These are phyloP conservation scores for Ophion slaviceki DNA, from an alignment of 2,888 invertebrate genomes.

Conservation along the genomic window DNA sequence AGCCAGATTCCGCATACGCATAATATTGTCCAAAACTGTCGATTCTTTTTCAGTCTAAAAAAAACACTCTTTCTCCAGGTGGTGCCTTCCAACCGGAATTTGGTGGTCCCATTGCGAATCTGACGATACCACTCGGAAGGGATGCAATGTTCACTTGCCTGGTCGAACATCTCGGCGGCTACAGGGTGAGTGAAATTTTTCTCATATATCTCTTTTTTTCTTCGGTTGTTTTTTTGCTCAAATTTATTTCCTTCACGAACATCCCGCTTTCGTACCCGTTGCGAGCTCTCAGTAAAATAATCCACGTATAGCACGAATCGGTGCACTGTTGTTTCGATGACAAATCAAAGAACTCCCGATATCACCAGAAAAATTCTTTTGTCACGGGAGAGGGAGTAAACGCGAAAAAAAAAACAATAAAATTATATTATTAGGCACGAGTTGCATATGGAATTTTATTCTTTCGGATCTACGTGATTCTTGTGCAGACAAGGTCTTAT, in stretches of 20 bases:
- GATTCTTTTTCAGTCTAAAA: too few relatives aligned
- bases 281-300: neutral
- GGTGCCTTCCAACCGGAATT: conserved; percentile 93
- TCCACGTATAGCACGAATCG: neutral
- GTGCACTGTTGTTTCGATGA: neutral
- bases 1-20: too few relatives aligned
- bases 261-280: neutral
- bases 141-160: conserved; percentile 95
- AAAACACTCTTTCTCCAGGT: conserved; percentile 84
- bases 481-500: conserved; percentile 27
- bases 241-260: neutral
- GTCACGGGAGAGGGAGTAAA: neutral
- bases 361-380: neutral
- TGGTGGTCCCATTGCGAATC: conserved; percentile 91
- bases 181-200: conserved; percentile 87
- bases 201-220: neutral
- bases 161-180: conserved; percentile 94
- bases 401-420: neutral
- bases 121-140: conserved; percentile 93
- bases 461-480: conserved; percentile 52
- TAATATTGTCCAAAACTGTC: too few relatives aligned
- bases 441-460: conserved; percentile 32
- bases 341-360: neutral
- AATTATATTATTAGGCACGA: conserved; percentile 42
- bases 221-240: neutral